Conservation (phyloP, 2,888 invertebrate genomes). For the Euzophera pinguis region DNA sequence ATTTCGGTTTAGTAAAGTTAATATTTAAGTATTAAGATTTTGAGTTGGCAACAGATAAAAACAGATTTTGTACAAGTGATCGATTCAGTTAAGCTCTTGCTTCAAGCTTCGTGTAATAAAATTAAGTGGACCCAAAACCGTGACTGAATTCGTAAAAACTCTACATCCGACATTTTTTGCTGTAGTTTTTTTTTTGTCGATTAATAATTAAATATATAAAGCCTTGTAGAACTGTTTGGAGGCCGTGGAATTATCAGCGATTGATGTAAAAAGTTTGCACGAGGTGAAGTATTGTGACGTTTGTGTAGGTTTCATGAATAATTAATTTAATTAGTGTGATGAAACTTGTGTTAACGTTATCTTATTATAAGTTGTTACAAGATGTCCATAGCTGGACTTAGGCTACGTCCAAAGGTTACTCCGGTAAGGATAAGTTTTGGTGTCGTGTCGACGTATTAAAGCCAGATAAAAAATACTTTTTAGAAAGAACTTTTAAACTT, state of each 20-base stretch:
- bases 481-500: no score
- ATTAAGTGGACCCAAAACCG: not conserved
- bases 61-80: no score
- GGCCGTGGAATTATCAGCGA: slow-evolving; percentile 39
- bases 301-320: not conserved
- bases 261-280: slow-evolving; percentile 15
- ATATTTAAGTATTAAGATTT: no score
- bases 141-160: slow-evolving; percentile 12
- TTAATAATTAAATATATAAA: slow-evolving; percentile 23
- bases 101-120: not conserved
- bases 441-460: no score
- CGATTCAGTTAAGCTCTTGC: not conserved
- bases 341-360: no score
- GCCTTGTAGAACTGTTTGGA: slow-evolving; percentile 35
- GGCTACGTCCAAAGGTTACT: no score
- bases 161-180: slow-evolving; percentile 17
- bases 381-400: no score
- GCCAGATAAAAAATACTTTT: no score
- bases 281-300: not conserved
- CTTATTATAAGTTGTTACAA: no score
- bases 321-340: not conserved
- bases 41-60: no score
- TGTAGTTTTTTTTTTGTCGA: slow-evolving; percentile 26
- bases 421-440: no score
- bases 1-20: no score